Percentiles rank a stretch among this genome's conserved stretches.
Evolutionary conservation across 37 sponge, comb jelly and placozoan genomes (phyloP).

Genomic region (Haliclona indistincta): DNA sequence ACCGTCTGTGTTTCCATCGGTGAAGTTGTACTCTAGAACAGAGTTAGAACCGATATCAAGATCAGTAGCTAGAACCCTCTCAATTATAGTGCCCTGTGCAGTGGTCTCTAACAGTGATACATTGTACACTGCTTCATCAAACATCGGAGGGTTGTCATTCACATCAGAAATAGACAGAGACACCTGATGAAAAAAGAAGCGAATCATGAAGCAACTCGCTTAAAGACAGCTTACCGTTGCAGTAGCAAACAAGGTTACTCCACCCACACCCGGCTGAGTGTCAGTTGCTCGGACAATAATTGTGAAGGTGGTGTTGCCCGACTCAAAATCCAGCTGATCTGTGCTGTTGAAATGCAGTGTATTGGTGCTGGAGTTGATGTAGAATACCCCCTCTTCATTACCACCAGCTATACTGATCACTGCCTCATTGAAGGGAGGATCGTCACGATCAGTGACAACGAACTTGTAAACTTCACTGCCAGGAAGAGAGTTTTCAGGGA

Average conservation of each 20-base stretch:
- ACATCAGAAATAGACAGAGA: constrained; percentile 44
- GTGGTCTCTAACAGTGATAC: constrained; percentile 24
- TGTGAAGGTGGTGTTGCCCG: neutral
- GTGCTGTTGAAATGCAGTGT: neutral
- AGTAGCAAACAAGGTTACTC: neutral
- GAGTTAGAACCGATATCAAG: constrained; percentile 12
- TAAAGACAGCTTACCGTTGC: no score
- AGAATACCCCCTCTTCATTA: neutral
- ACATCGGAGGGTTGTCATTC: constrained; percentile 47
- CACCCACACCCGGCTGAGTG: neutral
- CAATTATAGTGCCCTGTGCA: neutral
- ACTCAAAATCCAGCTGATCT: neutral
- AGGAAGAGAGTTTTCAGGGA: neutral
- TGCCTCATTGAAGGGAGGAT: neutral
- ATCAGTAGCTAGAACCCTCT: constrained; percentile 8
- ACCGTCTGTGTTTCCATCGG: constrained; percentile 16
- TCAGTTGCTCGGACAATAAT: neutral
- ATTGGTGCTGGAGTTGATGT: neutral
- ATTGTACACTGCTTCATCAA: constrained; percentile 34
- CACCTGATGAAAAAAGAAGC: no score
- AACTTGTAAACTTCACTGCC: neutral
- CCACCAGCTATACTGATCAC: neutral
- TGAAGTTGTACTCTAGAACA: constrained; percentile 2
- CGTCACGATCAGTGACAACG: neutral
- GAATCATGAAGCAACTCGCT: neutral